phyloP scores from a whole-genome alignment of 1,140 invertebrate species.

The Papilio machaon region DNA sequence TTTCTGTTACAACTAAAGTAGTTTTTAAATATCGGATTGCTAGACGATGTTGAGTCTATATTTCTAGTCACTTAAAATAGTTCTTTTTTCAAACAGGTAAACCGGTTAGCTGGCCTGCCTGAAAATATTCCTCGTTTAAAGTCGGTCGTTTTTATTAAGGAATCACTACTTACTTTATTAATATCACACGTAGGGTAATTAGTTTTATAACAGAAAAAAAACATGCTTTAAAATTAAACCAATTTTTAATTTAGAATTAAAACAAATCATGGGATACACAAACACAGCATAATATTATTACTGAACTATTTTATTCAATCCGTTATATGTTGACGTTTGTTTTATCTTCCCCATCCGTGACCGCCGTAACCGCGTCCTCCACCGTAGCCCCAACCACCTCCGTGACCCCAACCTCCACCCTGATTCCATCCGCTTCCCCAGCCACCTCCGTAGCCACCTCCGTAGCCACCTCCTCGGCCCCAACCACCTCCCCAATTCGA shows the following conservation, averaged over 20 bases:
- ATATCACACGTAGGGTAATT: no score
- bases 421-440: slow-evolving; percentile 32
- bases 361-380: slow-evolving; percentile 11
- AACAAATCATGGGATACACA: background rate
- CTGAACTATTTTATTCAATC: background rate
- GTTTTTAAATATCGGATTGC: no score
- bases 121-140: no score
- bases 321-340: background rate
- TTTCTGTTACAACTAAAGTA: no score
- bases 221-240: background rate
- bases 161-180: no score
- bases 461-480: background rate
- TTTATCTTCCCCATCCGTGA: slow-evolving; percentile 20
- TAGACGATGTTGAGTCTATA: no score
- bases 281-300: background rate
- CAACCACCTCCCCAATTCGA: slow-evolving; percentile 38
- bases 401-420: slow-evolving; percentile 13
- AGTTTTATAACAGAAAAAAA: background rate
- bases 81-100: no score
- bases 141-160: no score
- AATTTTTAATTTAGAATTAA: background rate
- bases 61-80: no score
- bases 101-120: no score
- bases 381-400: slow-evolving; percentile 7
- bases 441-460: background rate